phyloP scores from a whole-genome alignment of 2,888 invertebrate genomes.

The Meloe dianella region DNA sequence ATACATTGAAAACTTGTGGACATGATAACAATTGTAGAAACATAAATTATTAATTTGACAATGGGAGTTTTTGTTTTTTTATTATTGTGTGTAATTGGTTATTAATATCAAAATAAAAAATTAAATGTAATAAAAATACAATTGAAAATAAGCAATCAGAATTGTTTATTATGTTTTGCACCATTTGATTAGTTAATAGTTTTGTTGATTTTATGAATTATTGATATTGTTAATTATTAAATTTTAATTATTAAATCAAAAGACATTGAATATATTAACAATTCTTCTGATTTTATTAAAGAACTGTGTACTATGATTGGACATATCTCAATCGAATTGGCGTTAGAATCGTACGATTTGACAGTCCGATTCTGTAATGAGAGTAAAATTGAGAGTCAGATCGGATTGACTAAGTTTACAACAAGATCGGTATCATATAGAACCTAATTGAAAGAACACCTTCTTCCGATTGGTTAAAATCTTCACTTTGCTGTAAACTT shows the following conservation, averaged over 20 bases:
- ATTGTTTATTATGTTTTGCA: slow-evolving; percentile 7
- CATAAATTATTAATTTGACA: background rate
- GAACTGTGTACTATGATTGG: no score
- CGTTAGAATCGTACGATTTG: no score
- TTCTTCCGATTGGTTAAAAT: no score
- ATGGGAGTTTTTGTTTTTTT: background rate
- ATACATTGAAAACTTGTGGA: background rate
- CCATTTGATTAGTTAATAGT: slow-evolving; percentile 2
- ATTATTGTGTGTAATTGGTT: background rate
- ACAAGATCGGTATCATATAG: no score
- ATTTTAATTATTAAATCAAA: slow-evolving; percentile 3
- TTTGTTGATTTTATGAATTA: slow-evolving; percentile 3
- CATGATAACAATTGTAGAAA: background rate
- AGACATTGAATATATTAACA: background rate
- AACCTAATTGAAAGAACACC: no score
- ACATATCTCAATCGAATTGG: no score
- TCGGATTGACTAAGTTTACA: no score
- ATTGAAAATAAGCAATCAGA: background rate
- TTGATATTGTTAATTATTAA: background rate
- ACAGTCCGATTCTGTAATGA: no score
- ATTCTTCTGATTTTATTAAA: no score
- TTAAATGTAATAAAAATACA: background rate
- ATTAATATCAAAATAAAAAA: background rate
- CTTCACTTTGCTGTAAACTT: no score
- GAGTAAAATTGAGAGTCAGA: no score